These are phyloP conservation scores for Anodontia alba DNA, from an alignment of 2,888 invertebrate genomes.

Conservation along the genomic window DNA sequence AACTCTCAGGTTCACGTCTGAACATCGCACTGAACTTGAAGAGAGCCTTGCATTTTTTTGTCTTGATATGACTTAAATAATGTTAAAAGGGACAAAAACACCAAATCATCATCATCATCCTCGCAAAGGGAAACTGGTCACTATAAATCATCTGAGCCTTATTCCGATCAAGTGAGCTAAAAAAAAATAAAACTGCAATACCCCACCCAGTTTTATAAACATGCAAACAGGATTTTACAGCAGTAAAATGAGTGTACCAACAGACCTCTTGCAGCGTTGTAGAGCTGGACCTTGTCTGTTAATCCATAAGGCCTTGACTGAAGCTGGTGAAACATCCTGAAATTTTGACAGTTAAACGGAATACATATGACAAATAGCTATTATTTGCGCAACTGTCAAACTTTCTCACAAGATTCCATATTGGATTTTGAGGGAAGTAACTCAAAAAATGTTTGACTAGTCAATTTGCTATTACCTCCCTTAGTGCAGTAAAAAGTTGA, in stretches of 20 bases:
- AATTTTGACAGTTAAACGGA: neutral
- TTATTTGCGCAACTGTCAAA: neutral
- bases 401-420: neutral
- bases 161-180: no score
- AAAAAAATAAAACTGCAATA: no score
- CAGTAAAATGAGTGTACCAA: no score
- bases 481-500: neutral
- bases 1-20: no score
- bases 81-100: no score
- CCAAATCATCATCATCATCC: no score
- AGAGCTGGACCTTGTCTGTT: conserved; percentile 62
- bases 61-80: no score
- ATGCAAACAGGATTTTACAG: no score
- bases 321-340: conserved; percentile 68
- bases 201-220: neutral
- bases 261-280: conserved; percentile 73
- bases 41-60: no score
- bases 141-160: no score
- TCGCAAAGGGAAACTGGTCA: no score
- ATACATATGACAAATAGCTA: neutral
- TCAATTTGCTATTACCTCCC: neutral
- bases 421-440: conserved; percentile 16
- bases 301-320: conserved; percentile 67
- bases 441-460: neutral
- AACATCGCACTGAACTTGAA: no score